Percentiles rank a stretch among this genome's conserved stretches.
phyloP scores from a whole-genome alignment of 2,797 vertebrate species.

The Iguana delicatissima region DNA sequence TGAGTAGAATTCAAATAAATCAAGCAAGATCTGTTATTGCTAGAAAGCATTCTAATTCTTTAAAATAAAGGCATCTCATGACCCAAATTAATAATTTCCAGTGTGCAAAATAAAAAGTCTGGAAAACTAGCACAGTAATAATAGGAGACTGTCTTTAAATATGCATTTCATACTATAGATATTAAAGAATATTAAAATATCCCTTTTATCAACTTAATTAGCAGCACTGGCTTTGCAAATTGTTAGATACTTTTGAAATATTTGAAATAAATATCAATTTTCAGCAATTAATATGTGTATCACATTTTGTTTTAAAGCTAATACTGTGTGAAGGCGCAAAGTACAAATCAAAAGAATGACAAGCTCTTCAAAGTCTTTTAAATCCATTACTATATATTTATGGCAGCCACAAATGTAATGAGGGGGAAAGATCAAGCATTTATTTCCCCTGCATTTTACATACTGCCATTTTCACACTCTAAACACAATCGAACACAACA shows the following conservation, averaged over 20 bases:
- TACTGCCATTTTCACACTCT: rapidly evolving
- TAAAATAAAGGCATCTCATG: neutral
- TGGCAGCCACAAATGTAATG: neutral
- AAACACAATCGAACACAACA: neutral
- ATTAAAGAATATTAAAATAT: neutral
- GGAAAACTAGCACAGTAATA: constrained; percentile 20
- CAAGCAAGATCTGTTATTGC: neutral
- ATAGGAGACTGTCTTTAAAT: neutral
- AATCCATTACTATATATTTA: constrained; percentile 8
- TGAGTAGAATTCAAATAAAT: constrained; percentile 25
- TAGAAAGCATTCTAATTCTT: constrained; percentile 25
- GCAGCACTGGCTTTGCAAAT: neutral
- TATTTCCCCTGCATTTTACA: neutral
- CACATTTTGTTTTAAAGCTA: neutral
- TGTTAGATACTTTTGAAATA: neutral
- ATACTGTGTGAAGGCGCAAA: neutral
- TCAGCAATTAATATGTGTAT: neutral
- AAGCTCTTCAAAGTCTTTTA: neutral
- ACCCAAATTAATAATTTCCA: neutral
- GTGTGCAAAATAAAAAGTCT: constrained; percentile 19
- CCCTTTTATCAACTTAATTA: constrained; percentile 5
- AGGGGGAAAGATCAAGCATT: neutral
- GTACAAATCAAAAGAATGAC: neutral
- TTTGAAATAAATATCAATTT: neutral
- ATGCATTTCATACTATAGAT: neutral